Evolutionary conservation across 2,797 vertebrate genomes (phyloP).

Genomic region (Mallotus villosus): DNA sequence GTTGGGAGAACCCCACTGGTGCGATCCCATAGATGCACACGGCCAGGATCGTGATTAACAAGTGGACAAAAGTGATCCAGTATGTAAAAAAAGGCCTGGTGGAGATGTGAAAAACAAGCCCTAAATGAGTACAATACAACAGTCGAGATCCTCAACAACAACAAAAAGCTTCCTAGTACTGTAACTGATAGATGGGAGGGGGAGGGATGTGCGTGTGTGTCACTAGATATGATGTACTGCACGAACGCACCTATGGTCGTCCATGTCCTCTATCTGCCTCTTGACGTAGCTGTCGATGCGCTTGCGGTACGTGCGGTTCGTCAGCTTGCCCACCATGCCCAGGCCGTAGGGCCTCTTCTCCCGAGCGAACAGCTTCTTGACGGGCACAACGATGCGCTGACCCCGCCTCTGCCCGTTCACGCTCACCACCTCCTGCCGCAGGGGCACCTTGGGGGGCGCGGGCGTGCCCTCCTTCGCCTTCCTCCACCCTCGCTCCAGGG

Average conservation of each 20-base stretch:
- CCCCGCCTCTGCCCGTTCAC: conserved; percentile 86
- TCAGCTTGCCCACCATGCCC: conserved; percentile 96
- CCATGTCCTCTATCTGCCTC: conserved; percentile 97
- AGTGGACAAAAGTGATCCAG: conserved; percentile 97
- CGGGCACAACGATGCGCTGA: conserved; percentile 90
- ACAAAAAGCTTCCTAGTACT: too few species aligned
- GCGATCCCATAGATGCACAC: conserved; percentile 97
- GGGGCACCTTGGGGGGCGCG: conserved; percentile 88
- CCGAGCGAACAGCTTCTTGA: conserved; percentile 93
- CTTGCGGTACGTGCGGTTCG: conserved; percentile 97
- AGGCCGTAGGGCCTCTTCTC: conserved; percentile 96
- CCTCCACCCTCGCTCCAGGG: conserved; percentile 90
- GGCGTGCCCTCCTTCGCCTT: conserved; percentile 87
- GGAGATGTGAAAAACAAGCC: conserved; percentile 23
- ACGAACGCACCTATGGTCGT: conserved; percentile 85
- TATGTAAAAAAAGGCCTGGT: conserved; percentile 97
- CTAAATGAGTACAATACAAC: background rate
- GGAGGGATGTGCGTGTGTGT: too few species aligned
- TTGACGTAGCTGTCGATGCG: conserved; percentile 96
- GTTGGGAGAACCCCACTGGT: conserved; percentile 97
- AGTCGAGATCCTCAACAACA: too few species aligned
- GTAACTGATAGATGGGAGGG: too few species aligned
- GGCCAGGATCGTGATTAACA: conserved; percentile 93
- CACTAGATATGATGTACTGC: background rate
- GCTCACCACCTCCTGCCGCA: conserved; percentile 96